phyloP scores from a whole-genome alignment of 2,797 vertebrate genomes.

The Fistularia commersonii region DNA sequence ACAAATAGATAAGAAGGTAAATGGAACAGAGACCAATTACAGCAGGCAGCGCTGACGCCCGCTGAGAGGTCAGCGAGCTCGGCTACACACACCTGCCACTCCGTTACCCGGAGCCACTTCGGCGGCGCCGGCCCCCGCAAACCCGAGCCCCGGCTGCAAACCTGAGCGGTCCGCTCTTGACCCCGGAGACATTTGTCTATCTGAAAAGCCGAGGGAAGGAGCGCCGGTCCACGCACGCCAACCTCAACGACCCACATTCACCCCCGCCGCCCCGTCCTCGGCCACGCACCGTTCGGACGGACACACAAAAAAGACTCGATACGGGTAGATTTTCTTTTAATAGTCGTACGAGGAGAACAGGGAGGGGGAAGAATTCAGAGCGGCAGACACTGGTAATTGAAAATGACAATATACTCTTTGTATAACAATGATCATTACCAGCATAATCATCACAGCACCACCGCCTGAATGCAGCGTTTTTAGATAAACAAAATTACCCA shows the following conservation, averaged over 20 bases:
- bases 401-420: conserved; percentile 70
- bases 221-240: conserved; percentile 30
- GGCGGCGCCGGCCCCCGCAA: conserved; percentile 28
- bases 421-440: conserved; percentile 75
- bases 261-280: conserved; percentile 25
- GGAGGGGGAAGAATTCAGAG: conserved; percentile 57
- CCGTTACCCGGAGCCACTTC: conserved; percentile 20
- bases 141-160: conserved; percentile 39
- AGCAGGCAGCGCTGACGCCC: conserved; percentile 49
- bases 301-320: conserved; percentile 64
- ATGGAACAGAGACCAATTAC: conserved; percentile 60
- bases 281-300: conserved; percentile 48
- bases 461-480: conserved; percentile 50
- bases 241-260: conserved; percentile 47
- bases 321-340: conserved; percentile 75
- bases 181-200: conserved; percentile 36
- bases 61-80: conserved; percentile 55
- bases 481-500: conserved; percentile 75
- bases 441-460: conserved; percentile 71
- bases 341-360: conserved; percentile 62
- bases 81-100: conserved; percentile 53
- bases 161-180: conserved; percentile 37
- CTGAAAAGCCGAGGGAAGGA: conserved; percentile 34
- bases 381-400: conserved; percentile 75
- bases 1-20: conserved; percentile 51